These are phyloP conservation scores for Zygothrica quintamaculata DNA, from an alignment of 2,888 invertebrate species.

Conservation along the genomic window DNA sequence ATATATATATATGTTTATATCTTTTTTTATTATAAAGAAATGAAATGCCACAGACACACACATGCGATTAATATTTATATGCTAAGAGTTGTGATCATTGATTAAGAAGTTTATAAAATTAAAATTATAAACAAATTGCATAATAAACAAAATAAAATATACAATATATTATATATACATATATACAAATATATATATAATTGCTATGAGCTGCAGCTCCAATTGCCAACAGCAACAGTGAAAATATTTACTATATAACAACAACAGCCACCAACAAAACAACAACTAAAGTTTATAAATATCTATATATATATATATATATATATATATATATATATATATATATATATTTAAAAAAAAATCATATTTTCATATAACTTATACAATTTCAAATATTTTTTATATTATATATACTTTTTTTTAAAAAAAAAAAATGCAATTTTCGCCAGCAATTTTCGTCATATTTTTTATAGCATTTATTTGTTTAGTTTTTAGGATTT, in stretches of 20 bases:
- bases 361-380: conserved; percentile 20
- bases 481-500: conserved; percentile 59
- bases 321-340: conserved; percentile 32
- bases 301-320: conserved; percentile 20
- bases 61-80: conserved; percentile 79
- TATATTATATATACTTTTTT: conserved; percentile 24
- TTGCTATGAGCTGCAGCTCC: conserved; percentile 1
- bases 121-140: conserved; percentile 56
- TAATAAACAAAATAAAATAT: conserved; percentile 30
- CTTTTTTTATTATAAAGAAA: conserved; percentile 41
- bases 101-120: conserved; percentile 83
- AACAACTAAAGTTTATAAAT: conserved; percentile 26
- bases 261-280: conserved; percentile 28
- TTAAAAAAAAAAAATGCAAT: conserved; percentile 65
- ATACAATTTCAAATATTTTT: conserved; percentile 14
- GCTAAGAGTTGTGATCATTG: conserved; percentile 85
- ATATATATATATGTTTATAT: conserved; percentile 23
- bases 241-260: conserved; percentile 31
- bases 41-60: conserved; percentile 57
- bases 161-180: conserved; percentile 7
- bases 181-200: conserved; percentile 25
- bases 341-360: conserved; percentile 35
- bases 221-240: conserved; percentile 24
- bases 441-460: conserved; percentile 68
- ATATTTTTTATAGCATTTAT: conserved; percentile 74